These are phyloP conservation scores for Magallana nippona DNA, from an alignment of 2,888 invertebrate species.

Conservation along the genomic window DNA sequence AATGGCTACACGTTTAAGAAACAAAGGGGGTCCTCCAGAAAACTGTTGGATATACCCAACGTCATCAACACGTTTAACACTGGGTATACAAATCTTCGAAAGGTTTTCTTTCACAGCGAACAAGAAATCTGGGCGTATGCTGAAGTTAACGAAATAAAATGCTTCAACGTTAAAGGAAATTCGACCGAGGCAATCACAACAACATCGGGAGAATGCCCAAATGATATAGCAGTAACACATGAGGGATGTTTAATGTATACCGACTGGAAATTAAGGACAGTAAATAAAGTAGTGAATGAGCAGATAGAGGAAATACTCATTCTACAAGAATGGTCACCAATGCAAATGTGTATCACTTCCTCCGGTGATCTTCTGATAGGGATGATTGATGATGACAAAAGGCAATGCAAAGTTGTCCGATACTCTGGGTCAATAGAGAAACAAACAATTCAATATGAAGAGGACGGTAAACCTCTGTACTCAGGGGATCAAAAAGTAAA, in stretches of 20 bases:
- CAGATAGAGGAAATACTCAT: not conserved
- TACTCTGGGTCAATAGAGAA: not conserved
- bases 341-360: not conserved
- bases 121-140: not conserved
- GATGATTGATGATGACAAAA: not conserved
- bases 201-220: not conserved
- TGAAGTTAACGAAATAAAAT: slow-evolving; percentile 3
- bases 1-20: not conserved
- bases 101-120: not conserved
- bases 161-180: not conserved
- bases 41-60: not conserved
- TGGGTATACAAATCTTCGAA: not conserved
- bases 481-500: not conserved
- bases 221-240: slow-evolving; percentile 1
- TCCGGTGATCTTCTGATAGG: not conserved
- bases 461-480: not conserved
- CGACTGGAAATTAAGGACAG: not conserved
- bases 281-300: not conserved
- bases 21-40: not conserved
- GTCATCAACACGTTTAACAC: not conserved
- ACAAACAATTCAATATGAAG: not conserved
- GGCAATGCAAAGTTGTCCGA: not conserved
- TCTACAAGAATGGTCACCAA: not conserved
- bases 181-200: not conserved
- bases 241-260: not conserved